Evolutionary conservation across 2,113 vertebrate genomes (phyloP), one percentile per base, ranked within the genome.

Genomic region (Laterallus jamaicensis): DNA sequence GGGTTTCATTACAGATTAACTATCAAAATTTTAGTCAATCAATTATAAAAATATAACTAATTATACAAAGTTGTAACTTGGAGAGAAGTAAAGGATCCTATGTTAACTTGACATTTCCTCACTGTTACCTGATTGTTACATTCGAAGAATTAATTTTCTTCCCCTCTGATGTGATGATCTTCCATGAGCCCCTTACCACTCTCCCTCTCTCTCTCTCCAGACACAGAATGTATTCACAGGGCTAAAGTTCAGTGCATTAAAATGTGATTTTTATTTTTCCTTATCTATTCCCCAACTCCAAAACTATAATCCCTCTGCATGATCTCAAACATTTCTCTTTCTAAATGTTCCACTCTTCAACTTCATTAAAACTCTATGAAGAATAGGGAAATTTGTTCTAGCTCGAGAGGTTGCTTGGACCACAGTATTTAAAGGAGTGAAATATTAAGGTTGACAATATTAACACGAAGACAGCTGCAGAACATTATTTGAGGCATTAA

Each of bases 401-500:
- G 55, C 50, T 52, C 16, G 17, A 85, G 56, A 50, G 49, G 42
- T 84, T 75, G 10, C 5, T 56, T 40, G 39, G 25, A 80, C 76
- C 82, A 22, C 29, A 88, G 54, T 12, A 32, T 82, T 18, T 58
- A 68, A 69, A 31, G 11, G 26, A 93, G 68, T 52, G 40, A 83
- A 56, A 81, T 93, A 90, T 84, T 91, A 86, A 93, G 84, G 26
- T 35, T 93, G 92, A 81, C 56, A 74, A 82, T 67, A 39, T 75
- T 85, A 94, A 85, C 35, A 56, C 14, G 80, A 70, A 94, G 55
- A 82, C 7, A 75, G 28, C 24, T 76, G n/a, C 13, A 82, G 50
- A 85, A 79, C 22, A 75, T 70, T 89, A 83, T 92, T 96, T 95
- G 86, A 85, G 31, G 19, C 55, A 95, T 93, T 92, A 92, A 75